phyloP scores from a whole-genome alignment of 1,140 invertebrate genomes.

The Xylocopa sonorina region DNA sequence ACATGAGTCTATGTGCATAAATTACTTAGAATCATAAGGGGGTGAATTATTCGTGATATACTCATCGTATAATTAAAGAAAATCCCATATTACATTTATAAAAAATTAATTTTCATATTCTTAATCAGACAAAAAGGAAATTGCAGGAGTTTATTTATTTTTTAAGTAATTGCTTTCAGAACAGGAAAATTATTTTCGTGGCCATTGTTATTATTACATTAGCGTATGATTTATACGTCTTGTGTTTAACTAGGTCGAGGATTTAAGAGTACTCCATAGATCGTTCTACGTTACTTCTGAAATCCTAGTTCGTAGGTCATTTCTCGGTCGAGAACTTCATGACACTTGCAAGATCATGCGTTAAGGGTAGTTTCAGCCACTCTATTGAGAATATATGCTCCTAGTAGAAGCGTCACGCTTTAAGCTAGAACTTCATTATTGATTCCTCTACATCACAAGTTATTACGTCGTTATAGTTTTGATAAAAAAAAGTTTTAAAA shows the following conservation, averaged over 20 bases:
- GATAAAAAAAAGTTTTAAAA: neutral
- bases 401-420: slow-evolving; percentile 44
- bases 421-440: slow-evolving; percentile 55
- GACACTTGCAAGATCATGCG: neutral
- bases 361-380: slow-evolving; percentile 13
- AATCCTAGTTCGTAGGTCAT: slow-evolving; percentile 65
- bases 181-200: too few species aligned
- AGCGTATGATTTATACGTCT: too few species aligned
- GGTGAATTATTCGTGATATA: neutral
- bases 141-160: too few species aligned
- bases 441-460: neutral
- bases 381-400: slow-evolving; percentile 32
- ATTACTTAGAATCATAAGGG: neutral
- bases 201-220: too few species aligned
- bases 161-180: too few species aligned
- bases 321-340: slow-evolving; percentile 59
- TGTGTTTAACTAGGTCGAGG: neutral
- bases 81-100: too few species aligned
- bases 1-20: too few species aligned
- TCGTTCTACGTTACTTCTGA: slow-evolving; percentile 39
- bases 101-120: too few species aligned
- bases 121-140: too few species aligned
- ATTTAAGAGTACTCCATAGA: neutral
- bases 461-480: neutral
- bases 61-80: too few species aligned